Evolutionary conservation across 2,888 invertebrate genomes (phyloP).

Genomic region (Dromius quadrimaculatus): DNA sequence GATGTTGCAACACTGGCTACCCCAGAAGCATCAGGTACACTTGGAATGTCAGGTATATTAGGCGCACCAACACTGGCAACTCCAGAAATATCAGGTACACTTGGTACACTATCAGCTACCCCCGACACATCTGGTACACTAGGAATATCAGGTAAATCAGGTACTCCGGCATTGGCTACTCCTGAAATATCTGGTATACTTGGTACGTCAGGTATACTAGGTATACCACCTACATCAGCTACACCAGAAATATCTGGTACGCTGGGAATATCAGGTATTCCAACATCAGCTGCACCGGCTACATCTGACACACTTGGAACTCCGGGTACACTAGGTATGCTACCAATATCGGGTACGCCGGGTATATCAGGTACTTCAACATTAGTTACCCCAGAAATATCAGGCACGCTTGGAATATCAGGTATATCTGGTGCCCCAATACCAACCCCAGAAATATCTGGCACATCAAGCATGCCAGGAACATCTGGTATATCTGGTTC

Average conservation of each 20-base stretch:
- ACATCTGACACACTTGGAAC: neutral
- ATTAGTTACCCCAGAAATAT: neutral
- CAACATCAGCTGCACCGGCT: neutral
- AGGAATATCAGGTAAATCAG: neutral
- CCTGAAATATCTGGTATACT: neutral
- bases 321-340: constrained; percentile 2
- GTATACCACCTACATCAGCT: neutral
- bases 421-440: neutral
- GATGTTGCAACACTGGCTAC: neutral
- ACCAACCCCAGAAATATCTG: neutral
- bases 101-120: neutral
- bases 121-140: neutral
- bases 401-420: neutral
- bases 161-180: neutral
- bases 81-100: neutral
- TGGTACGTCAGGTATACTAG: neutral
- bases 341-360: neutral
- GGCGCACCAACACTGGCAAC: neutral
- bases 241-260: neutral
- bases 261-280: neutral
- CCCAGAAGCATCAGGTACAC: neutral
- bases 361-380: neutral
- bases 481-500: neutral
- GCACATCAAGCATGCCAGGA: neutral
- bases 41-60: neutral